Evolutionary conservation across 2,888 invertebrate genomes (phyloP).

Genomic region (Spisula solida): DNA sequence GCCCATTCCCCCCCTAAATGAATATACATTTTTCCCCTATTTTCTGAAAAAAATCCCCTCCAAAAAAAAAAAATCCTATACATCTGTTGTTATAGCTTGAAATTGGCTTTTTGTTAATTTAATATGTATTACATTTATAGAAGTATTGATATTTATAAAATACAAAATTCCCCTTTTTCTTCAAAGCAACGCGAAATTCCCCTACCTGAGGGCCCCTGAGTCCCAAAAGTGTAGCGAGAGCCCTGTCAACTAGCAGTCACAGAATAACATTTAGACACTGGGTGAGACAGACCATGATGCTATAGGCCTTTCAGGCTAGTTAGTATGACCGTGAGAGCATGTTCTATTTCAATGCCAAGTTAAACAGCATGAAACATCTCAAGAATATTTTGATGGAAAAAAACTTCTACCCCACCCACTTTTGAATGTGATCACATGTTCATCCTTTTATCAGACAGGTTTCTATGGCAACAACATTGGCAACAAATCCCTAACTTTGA

Average conservation of each 20-base stretch:
- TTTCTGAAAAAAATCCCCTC: too few species aligned
- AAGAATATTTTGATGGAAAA: constrained; percentile 8
- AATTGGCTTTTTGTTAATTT: too few species aligned
- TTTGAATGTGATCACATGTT: not conserved
- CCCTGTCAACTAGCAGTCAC: not conserved
- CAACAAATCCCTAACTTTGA: not conserved
- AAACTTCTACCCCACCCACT: constrained; percentile 42
- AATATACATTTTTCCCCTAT: too few species aligned
- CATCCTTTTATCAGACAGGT: not conserved
- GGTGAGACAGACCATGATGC: constrained; percentile 34
- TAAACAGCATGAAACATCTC: constrained; percentile 16
- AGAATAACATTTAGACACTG: constrained; percentile 31
- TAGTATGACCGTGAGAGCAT: constrained; percentile 11
- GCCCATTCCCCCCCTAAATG: too few species aligned
- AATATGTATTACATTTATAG: too few species aligned
- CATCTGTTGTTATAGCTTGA: too few species aligned
- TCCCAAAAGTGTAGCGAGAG: too few species aligned
- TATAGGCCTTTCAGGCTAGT: constrained; percentile 46
- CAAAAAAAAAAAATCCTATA: too few species aligned
- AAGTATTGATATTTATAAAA: too few species aligned
- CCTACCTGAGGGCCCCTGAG: too few species aligned
- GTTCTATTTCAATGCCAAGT: constrained; percentile 35
- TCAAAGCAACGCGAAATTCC: too few species aligned
- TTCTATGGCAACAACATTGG: constrained; percentile 20
- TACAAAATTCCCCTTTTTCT: too few species aligned